Conservation (phyloP, 2,888 invertebrate species). For the Crocallis elinguaria region DNA sequence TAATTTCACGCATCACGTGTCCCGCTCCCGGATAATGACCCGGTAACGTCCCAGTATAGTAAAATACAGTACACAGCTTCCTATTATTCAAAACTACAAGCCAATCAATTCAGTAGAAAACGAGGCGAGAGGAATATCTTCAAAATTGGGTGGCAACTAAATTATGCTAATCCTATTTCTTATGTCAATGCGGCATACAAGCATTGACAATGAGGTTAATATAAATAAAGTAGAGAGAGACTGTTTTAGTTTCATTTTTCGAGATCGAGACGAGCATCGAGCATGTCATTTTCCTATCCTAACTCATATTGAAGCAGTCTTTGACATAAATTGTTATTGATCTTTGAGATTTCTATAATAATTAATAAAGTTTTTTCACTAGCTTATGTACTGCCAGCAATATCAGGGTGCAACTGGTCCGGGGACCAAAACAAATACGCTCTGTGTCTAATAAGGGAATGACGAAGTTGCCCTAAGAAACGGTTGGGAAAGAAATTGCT, state of each 20-base stretch:
- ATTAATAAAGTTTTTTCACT: not conserved
- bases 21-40: conserved; percentile 78
- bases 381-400: conserved; percentile 4
- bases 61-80: not conserved
- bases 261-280: too few species aligned
- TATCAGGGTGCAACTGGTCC: conserved; percentile 33
- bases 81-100: not conserved
- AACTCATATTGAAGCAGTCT: too few species aligned
- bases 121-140: not conserved
- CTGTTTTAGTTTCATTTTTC: too few species aligned
- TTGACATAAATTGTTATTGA: too few species aligned
- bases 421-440: conserved; percentile 71
- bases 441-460: conserved; percentile 45
- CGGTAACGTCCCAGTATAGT: conserved; percentile 54
- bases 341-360: too few species aligned
- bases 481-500: conserved; percentile 48
- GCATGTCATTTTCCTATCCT: too few species aligned
- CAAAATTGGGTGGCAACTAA: not conserved
- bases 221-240: too few species aligned
- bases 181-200: too few species aligned
- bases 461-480: conserved; percentile 42
- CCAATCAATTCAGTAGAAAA: too few species aligned
- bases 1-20: conserved; percentile 85
- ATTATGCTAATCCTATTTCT: too few species aligned
- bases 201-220: too few species aligned